Evolutionary conservation across 2,888 invertebrate species (phyloP), one percentile per base, ranked within the genome.

Genomic region (Ariolimax columbianus): DNA sequence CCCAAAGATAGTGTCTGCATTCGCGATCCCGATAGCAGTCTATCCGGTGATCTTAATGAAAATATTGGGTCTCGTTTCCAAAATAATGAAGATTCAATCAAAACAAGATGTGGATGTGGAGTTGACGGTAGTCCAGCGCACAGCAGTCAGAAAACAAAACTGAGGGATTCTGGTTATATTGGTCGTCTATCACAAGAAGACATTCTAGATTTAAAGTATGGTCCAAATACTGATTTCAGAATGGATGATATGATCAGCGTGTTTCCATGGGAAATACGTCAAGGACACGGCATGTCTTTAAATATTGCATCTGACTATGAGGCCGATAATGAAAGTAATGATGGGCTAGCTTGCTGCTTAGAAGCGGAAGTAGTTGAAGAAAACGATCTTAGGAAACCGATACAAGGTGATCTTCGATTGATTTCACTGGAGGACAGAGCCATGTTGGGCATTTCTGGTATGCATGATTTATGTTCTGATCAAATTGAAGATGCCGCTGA

Each of bases 171-270:
- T 23, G 19, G 11, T 80, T 36, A 11, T 23, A 47, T 36, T 14
- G 11, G n/a, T 0, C 19, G 55, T 36, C 36, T 4, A 4, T 82
- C 75, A 9, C 59, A 59, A 40, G 82, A 75, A 43, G 82, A 82
- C 33, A 73, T 75, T 38, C 40, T n/a, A 7, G 75, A 82, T 73
- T 43, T 82, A 9, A 33, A 75, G 30, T 63, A 9, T 36, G 82
- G 63, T 17, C 1, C 19, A 6, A 19, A 72, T 51, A 1, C 72
- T 23, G 40, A 11, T 38, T 26, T 81, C 0, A 43, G 43, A 47
- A 7, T 68, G n/a, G 63, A 63, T 36, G 36, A 55, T 0, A 26
- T 23, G 9, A 36, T 14, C 9, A 30, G n/a, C 9, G 0, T 72
- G 30, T n/a, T 9, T 3, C 30, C 2, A 0, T 2, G 0, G 4